These are phyloP conservation scores for Staurois parvus DNA, from an alignment of 2,797 vertebrate genomes.

Conservation along the genomic window DNA sequence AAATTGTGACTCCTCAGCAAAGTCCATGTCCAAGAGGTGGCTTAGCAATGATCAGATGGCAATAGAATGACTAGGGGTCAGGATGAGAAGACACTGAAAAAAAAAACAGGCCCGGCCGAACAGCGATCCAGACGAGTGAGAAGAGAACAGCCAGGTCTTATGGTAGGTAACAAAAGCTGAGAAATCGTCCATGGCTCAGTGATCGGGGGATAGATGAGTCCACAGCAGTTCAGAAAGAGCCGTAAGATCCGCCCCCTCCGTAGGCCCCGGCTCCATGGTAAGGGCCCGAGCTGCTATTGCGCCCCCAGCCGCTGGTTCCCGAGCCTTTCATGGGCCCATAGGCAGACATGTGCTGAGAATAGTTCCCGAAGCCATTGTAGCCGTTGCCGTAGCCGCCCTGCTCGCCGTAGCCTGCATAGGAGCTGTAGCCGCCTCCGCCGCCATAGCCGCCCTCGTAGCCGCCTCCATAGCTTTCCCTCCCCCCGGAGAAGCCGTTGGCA, in stretches of 20 bases:
- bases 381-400: conserved; percentile 81
- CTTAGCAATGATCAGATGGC: too few species aligned
- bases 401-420: conserved; percentile 70
- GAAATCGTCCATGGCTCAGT: background rate
- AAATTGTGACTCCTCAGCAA: too few species aligned
- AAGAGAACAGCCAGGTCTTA: background rate
- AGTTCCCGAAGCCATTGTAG: conserved; percentile 95
- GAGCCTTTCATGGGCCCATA: conserved; percentile 93
- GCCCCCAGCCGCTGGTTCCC: conserved; percentile 74
- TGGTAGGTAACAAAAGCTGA: background rate
- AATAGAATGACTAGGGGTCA: background rate
- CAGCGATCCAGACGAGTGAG: background rate
- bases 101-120: background rate
- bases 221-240: conserved; percentile 69
- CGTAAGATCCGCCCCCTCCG: conserved; percentile 81
- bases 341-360: conserved; percentile 90
- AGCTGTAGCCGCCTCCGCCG: conserved; percentile 60
- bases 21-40: too few species aligned
- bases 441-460: conserved; percentile 83
- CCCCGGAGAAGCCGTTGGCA: conserved; percentile 83
- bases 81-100: background rate
- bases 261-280: conserved; percentile 85
- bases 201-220: background rate
- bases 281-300: conserved; percentile 89
- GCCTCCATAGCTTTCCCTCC: conserved; percentile 82